These are phyloP conservation scores for Ceraclea dissimilis DNA, from an alignment of 2,888 invertebrate species.

Conservation along the genomic window DNA sequence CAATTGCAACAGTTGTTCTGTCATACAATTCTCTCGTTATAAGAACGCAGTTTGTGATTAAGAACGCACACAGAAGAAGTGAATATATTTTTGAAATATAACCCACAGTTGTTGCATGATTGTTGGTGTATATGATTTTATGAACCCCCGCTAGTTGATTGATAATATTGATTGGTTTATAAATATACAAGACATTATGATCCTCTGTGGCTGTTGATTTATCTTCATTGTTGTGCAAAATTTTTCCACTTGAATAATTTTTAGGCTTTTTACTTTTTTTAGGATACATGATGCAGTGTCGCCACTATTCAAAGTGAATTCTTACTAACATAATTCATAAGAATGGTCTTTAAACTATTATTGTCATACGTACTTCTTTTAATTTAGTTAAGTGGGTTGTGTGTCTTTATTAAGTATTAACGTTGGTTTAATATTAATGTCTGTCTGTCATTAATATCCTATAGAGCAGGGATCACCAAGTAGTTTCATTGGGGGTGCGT, in stretches of 20 bases:
- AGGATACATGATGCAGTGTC: too few species aligned
- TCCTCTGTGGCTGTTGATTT: neutral
- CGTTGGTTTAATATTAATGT: too few species aligned
- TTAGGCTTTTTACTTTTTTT: neutral
- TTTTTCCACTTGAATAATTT: neutral
- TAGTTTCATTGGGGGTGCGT: too few species aligned
- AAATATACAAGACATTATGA: constrained; percentile 12
- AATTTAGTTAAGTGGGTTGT: too few species aligned
- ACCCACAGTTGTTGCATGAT: constrained; percentile 8
- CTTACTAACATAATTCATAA: too few species aligned
- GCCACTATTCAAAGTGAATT: too few species aligned
- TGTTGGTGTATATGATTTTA: constrained; percentile 14
- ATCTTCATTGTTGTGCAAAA: neutral
- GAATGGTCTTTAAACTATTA: too few species aligned
- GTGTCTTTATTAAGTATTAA: too few species aligned
- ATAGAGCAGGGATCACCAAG: too few species aligned
- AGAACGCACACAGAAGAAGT: neutral
- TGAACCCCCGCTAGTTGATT: constrained; percentile 16
- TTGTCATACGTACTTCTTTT: too few species aligned
- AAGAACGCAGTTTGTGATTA: constrained; percentile 3
- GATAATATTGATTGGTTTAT: constrained; percentile 14
- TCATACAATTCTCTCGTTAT: constrained; percentile 5
- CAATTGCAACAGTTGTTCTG: neutral
- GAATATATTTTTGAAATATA: constrained; percentile 14
- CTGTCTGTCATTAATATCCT: too few species aligned